phyloP scores from a whole-genome alignment of 1,140 invertebrate genomes.

The Cyphomyrmex costatus region DNA sequence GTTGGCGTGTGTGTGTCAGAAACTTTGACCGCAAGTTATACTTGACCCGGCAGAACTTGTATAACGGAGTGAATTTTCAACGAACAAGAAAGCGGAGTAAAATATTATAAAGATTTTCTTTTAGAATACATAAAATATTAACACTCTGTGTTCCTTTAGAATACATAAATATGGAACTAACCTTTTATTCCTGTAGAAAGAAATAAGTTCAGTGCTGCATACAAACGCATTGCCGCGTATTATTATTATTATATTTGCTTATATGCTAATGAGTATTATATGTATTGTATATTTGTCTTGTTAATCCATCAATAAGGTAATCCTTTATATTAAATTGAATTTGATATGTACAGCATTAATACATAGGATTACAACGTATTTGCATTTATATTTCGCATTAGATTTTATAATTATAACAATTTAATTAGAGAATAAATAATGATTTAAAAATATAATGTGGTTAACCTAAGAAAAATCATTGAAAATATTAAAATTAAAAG shows the following conservation, averaged over 20 bases:
- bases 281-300: slow-evolving; percentile 26
- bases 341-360: slow-evolving; percentile 30
- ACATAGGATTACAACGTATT: neutral
- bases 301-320: neutral
- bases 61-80: slow-evolving; percentile 14
- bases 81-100: neutral
- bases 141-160: neutral
- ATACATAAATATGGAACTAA: neutral
- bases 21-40: slow-evolving; percentile 54
- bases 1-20: slow-evolving; percentile 48
- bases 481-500: neutral
- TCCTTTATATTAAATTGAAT: slow-evolving; percentile 38
- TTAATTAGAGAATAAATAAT: neutral
- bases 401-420: neutral
- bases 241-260: neutral
- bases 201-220: neutral
- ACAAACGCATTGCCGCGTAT: neutral
- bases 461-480: neutral
- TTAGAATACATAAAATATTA: neutral
- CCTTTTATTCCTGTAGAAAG: neutral
- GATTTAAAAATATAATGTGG: neutral
- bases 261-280: neutral
- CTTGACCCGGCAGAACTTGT: slow-evolving; percentile 17
- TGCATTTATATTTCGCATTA: neutral
- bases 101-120: neutral